Base-by-base conservation (phyloP, 2,888 invertebrate genomes). In the Epinotia bilunana region DNA sequence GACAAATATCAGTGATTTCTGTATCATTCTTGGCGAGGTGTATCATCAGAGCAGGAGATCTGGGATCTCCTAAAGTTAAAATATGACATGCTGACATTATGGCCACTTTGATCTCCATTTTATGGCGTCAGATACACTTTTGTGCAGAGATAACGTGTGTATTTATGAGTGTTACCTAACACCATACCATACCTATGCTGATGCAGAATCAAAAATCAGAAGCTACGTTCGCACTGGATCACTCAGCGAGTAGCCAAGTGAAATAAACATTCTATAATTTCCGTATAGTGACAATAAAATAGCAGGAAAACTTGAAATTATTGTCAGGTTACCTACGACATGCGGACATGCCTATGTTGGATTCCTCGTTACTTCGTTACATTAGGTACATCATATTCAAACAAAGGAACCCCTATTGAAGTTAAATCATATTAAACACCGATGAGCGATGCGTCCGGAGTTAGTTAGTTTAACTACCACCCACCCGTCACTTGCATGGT, bases 1-100 rank as follows among this genome's bases (percentile, higher is more conserved):
- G 64, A 16, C 5, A 55, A 58, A 64, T 58, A 58, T 60, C 64
- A 20, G 58, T 64, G 69, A 74, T 64, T 74, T 63, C 49, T 70
- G 33, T 49, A 20, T 20, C 49, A 74, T 74, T 20, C 64, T 39
- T 49, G 20, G 20, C 39, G 64, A 74, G 65, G 57, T 72, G 63
- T 64, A 28, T 64, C 46, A 57, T 58, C 23, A 28, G 18, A 28
- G 43, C 28, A 46, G 18, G 12, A 63, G 55, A 63, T 55, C 18
- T 53, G 23, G 18, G 7, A 6, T 23, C 46, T 43, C 18, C 16
- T n/a, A 58, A 58, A 58, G 13, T 58, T 12, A 16, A 58, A 58
- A 11, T 58, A 20, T 20, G 20, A 39, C 39, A 39, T 39, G 39
- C 39, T 39, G 39, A 39, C 39, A 9, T 39, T 49, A 49, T 49